phyloP scores from a whole-genome alignment of 1,140 invertebrate species.

The Helicoverpa zea region DNA sequence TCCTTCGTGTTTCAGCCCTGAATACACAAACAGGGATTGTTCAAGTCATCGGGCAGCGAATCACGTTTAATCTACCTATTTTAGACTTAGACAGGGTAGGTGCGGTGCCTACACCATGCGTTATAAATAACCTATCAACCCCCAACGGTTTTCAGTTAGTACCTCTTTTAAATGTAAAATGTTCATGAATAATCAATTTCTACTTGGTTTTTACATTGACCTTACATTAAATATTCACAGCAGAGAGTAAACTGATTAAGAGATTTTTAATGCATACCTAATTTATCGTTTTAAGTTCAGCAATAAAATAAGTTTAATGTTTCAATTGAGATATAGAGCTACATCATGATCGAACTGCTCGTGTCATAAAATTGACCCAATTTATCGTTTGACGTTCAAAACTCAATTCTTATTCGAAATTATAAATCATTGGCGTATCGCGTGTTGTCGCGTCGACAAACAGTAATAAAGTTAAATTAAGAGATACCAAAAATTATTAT shows the following conservation, averaged over 20 bases:
- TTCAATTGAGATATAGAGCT: conserved; percentile 23
- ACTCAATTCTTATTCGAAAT: conserved; percentile 21
- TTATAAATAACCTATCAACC: conserved; percentile 39
- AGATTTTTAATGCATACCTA: conserved; percentile 51
- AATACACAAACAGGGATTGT: conserved; percentile 54
- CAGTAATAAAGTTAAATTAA: not conserved
- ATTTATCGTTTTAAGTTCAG: conserved; percentile 31
- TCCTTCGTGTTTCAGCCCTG: conserved; percentile 46
- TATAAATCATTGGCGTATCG: conserved; percentile 19
- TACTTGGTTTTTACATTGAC: conserved; percentile 39
- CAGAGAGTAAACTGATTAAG: conserved; percentile 53
- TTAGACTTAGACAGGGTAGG: conserved; percentile 24
- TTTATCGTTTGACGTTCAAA: conserved; percentile 34
- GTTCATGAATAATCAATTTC: conserved; percentile 61
- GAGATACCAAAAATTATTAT: not conserved
- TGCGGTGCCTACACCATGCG: conserved; percentile 11
- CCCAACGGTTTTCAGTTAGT: conserved; percentile 20
- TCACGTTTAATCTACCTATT: conserved; percentile 48
- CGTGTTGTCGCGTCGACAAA: not conserved
- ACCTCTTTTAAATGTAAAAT: conserved; percentile 53
- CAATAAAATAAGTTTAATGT: conserved; percentile 11
- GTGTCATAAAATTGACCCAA: conserved; percentile 22
- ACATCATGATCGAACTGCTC: conserved; percentile 23
- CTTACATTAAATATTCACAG: conserved; percentile 51
- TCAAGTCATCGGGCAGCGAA: conserved; percentile 35